Percentiles rank a stretch among this genome's conserved stretches.
These are phyloP conservation scores for Microcebus ravelobensis DNA, from an alignment of 2,113 vertebrate genomes.

Conservation along the genomic window DNA sequence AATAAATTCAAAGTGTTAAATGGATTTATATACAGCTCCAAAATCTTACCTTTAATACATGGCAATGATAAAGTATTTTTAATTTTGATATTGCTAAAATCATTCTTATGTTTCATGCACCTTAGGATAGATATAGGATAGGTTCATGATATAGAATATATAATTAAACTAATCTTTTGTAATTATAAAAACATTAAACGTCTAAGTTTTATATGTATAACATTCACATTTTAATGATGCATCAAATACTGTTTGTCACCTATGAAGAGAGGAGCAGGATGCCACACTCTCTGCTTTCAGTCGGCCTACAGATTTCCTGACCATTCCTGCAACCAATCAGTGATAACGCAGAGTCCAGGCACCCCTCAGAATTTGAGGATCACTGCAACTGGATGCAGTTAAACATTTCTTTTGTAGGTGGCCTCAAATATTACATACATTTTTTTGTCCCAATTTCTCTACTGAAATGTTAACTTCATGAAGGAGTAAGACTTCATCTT, in stretches of 20 bases:
- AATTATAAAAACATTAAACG: background rate
- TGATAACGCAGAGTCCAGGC: background rate
- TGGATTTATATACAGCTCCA: background rate
- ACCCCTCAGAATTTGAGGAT: background rate
- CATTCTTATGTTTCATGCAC: background rate
- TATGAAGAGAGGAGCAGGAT: background rate
- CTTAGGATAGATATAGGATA: background rate
- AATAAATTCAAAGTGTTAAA: background rate
- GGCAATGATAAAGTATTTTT: background rate
- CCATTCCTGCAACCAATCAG: background rate
- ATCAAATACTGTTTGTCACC: background rate
- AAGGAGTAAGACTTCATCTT: background rate
- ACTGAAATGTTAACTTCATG: background rate
- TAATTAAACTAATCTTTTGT: background rate
- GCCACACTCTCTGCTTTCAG: background rate
- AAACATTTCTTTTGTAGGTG: background rate
- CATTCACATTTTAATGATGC: background rate
- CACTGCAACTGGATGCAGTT: background rate
- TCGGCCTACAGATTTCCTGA: background rate
- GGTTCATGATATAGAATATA: background rate
- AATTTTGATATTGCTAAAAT: constrained; percentile 26
- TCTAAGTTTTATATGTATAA: background rate
- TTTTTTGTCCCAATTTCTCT: background rate
- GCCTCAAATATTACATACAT: background rate
- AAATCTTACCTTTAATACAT: background rate